phyloP scores from a whole-genome alignment of 92 coral and sea anemone species.

The Actinostola sp. region DNA sequence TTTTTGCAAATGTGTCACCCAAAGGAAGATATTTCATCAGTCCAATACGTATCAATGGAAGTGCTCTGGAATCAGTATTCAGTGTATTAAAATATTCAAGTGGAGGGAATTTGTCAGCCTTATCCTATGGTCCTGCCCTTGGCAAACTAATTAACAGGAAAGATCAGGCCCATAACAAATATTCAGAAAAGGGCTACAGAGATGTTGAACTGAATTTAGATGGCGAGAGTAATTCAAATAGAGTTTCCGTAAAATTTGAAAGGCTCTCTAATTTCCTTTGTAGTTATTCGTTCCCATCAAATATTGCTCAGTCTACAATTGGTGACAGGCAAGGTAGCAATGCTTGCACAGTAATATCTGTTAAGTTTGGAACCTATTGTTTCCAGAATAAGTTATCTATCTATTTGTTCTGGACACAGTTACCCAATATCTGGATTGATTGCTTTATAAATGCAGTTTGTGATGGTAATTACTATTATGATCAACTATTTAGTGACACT shows the following conservation, averaged over 20 bases:
- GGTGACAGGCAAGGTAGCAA: constrained; percentile 37
- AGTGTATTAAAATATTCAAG: constrained; percentile 32
- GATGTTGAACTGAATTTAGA: constrained; percentile 19
- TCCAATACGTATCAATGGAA: too few species aligned
- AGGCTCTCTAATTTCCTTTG: background rate
- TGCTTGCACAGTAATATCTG: constrained; percentile 48
- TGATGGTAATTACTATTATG: constrained; percentile 43
- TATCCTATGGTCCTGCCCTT: constrained; percentile 33
- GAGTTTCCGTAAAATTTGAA: background rate
- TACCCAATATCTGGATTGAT: constrained; percentile 30
- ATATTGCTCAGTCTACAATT: constrained; percentile 32
- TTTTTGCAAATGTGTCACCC: too few species aligned
- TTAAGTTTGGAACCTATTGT: constrained; percentile 20
- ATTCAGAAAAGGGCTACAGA: constrained; percentile 37
- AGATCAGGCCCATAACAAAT: constrained; percentile 15
- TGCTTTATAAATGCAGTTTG: constrained; percentile 33
- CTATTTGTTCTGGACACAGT: constrained; percentile 27
- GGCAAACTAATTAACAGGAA: constrained; percentile 26
- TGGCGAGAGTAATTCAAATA: constrained; percentile 6
- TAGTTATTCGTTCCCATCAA: constrained; percentile 1
- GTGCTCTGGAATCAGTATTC: too few species aligned
- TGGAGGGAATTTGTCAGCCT: constrained; percentile 37
- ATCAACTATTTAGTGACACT: constrained; percentile 32
- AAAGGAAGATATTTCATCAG: too few species aligned
- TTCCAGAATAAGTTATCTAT: constrained; percentile 15